Percentiles rank a stretch among this genome's conserved stretches.
Evolutionary conservation across 2,113 vertebrate genomes (phyloP).

Genomic region (Sturnus vulgaris): DNA sequence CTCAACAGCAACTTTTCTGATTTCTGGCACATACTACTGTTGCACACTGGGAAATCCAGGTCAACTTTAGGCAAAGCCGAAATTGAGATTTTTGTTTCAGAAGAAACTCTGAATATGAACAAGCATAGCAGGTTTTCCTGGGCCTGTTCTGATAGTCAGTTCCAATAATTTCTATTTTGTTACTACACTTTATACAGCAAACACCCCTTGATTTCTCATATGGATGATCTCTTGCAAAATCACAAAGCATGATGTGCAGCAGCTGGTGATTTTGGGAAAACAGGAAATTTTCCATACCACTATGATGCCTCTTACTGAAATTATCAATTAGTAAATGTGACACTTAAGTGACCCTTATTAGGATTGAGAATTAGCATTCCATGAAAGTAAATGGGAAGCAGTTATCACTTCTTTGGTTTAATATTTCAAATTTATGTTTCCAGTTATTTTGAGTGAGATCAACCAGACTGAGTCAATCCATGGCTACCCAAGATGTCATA

Average conservation of each 20-base stretch:
- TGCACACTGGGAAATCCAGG: background rate
- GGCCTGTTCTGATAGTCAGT: background rate
- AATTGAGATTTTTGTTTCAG: background rate
- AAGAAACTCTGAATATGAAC: background rate
- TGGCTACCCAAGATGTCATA: background rate
- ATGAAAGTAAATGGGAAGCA: background rate
- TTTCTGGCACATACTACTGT: background rate
- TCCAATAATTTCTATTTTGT: background rate
- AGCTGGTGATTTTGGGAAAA: background rate
- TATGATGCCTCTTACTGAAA: background rate
- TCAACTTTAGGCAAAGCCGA: background rate
- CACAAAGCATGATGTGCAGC: background rate
- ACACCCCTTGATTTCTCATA: background rate
- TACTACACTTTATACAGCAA: background rate
- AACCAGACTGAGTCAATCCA: background rate
- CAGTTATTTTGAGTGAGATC: background rate
- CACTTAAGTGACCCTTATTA: background rate
- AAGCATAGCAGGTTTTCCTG: background rate
- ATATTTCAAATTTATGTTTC: background rate
- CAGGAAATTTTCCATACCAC: background rate
- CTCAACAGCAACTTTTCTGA: background rate
- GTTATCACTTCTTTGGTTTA: background rate
- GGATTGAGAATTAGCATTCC: background rate
- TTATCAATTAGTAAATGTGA: background rate
- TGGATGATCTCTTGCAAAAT: background rate